These are phyloP conservation scores for Corythaixoides concolor DNA, from an alignment of 2,113 vertebrate genomes.

Conservation along the genomic window DNA sequence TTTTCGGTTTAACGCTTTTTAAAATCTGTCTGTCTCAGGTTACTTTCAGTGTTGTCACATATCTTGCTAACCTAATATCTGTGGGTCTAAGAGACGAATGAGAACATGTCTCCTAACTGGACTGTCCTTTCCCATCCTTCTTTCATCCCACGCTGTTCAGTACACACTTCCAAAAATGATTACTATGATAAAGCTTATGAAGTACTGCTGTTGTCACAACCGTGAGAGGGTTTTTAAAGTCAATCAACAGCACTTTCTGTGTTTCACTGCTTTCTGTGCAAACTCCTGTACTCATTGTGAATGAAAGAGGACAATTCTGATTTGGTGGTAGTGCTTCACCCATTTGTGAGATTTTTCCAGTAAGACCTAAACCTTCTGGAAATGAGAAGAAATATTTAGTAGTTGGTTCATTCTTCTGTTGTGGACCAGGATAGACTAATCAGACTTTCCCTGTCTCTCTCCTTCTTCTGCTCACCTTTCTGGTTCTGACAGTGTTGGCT, in stretches of 20 bases:
- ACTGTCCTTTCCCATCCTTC: not conserved
- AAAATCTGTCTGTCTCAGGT: not conserved
- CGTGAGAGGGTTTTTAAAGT: fast-evolving
- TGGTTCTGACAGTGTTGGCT: not conserved
- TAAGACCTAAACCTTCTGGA: not conserved
- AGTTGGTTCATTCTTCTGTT: not conserved
- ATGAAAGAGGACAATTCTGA: not conserved
- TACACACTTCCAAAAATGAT: not conserved
- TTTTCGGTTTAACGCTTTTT: not conserved
- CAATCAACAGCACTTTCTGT: fast-evolving
- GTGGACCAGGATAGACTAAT: not conserved
- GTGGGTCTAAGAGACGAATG: not conserved
- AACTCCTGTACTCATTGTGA: not conserved
- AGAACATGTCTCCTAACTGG: not conserved
- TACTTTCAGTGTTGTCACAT: not conserved
- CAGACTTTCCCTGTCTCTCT: not conserved
- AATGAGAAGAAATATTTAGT: not conserved
- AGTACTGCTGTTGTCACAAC: not conserved
- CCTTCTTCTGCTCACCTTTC: not conserved
- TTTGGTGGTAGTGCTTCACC: not conserved
- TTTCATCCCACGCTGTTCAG: not conserved
- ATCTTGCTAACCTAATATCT: not conserved
- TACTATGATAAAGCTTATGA: not conserved
- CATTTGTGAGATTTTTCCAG: not conserved
- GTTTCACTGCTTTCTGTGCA: not conserved